These are phyloP conservation scores for Sarotherodon lohbergeri DNA, from an alignment of 2,113 vertebrate species.

Conservation along the genomic window DNA sequence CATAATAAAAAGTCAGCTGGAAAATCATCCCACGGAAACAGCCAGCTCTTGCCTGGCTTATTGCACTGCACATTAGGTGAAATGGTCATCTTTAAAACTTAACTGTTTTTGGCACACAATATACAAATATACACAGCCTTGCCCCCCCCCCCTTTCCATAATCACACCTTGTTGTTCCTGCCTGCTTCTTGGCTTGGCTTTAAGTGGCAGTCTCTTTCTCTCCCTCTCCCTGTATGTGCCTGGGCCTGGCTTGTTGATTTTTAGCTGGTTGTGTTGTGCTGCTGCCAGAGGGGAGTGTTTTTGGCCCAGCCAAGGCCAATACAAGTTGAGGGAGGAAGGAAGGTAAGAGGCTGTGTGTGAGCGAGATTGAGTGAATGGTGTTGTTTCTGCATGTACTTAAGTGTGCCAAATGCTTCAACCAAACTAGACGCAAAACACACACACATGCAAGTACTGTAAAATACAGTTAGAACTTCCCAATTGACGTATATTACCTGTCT, in stretches of 20 bases:
- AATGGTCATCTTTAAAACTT: background rate
- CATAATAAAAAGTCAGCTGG: background rate
- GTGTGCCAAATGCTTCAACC: background rate
- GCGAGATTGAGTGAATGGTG: background rate
- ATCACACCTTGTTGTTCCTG: constrained; percentile 29
- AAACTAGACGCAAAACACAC: background rate
- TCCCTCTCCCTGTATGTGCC: constrained; percentile 16
- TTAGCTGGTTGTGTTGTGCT: constrained; percentile 33
- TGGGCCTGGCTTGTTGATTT: constrained; percentile 57
- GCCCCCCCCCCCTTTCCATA: background rate
- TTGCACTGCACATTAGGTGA: background rate
- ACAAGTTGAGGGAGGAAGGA: constrained; percentile 34
- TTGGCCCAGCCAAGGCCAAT: constrained; percentile 37
- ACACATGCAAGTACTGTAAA: background rate
- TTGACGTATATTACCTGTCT: background rate
- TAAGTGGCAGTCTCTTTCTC: background rate
- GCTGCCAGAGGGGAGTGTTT: constrained; percentile 54
- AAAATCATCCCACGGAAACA: background rate
- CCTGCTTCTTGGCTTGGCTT: constrained; percentile 32
- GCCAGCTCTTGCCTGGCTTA: background rate
- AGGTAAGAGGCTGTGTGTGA: background rate
- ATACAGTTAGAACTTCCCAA: background rate
- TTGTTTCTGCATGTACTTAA: constrained; percentile 10
- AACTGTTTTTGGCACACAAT: background rate
- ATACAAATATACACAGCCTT: background rate